Evolutionary conservation across 2,113 vertebrate species (phyloP), one percentile per base, ranked within the genome.

Genomic region (Passer montanus): DNA sequence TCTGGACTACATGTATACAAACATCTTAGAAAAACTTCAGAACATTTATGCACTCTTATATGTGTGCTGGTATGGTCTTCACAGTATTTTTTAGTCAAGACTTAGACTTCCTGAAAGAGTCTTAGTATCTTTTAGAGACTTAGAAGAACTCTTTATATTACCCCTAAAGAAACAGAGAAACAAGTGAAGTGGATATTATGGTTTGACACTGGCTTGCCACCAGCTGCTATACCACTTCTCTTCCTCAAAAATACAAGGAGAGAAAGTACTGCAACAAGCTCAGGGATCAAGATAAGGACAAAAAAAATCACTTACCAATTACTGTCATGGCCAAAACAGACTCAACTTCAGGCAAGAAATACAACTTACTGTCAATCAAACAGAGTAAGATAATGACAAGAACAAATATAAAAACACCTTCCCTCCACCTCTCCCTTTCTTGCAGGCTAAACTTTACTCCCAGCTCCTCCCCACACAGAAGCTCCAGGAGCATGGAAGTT

Each of bases 351-450:
- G 30, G 39, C 58, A 59, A 80, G 10, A 5, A 69, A 47, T 52
- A 10, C 30, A 33, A 11, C 28, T 35, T 64, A 13, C 17, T 35
- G 12, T 43, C 30, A 17, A 20, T 19, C 16, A 67, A 30, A 46
- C 30, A 22, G 17, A 52, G 13, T 15, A 37, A 9, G 30, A 28
- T 30, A 47, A 75, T 13, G 15, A 75, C 19, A 53, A 69, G 13
- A 69, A 35, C 4, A 46, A 68, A 46, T 46, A 10, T 69, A 52
- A 28, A 75, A 41, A 1, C 11, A 64, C 10, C 6, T 69, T 47
- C 7, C 15, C 4, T 10, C 3, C 2, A 21, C 11, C 8, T 10
- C 6, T 46, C 9, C 11, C 4, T 28, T 63, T 37, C n/a, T 52
- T 26, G 4, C 27, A 53, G 33, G 18, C 11, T 69, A 31, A 39